Conservation (phyloP, 2,113 vertebrate genomes). For the Coturnix japonica region DNA sequence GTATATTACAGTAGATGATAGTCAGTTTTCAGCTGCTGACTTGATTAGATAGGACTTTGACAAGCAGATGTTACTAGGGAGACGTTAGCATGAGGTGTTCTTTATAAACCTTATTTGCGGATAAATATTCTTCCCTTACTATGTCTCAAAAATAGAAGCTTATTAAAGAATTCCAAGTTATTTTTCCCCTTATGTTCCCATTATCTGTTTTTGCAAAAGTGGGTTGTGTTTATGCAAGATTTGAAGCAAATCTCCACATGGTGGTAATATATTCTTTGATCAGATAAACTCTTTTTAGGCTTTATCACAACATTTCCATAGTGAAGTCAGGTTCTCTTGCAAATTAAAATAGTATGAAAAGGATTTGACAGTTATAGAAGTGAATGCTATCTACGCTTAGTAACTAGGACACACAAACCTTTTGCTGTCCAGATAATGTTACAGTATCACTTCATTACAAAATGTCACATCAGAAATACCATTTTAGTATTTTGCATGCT, state of each 20-base stretch:
- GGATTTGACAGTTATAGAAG: conserved; percentile 2
- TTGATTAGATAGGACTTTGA: conserved; percentile 31
- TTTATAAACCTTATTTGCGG: not conserved
- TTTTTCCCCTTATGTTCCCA: conserved; percentile 14
- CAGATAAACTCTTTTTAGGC: conserved; percentile 66
- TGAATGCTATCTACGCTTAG: not conserved
- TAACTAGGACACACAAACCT: conserved; percentile 21
- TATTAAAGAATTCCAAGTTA: not conserved
- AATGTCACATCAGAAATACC: conserved; percentile 29
- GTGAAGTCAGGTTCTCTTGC: conserved; percentile 40
- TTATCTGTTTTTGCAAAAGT: conserved; percentile 56
- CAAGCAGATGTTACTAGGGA: conserved; percentile 33
- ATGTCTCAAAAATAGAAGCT: conserved; percentile 6
- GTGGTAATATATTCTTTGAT: conserved; percentile 65
- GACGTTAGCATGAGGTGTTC: not conserved
- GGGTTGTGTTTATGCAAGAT: conserved; percentile 57
- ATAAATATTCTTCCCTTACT: not conserved
- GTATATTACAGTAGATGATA: conserved; percentile 18
- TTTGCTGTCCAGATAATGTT: conserved; percentile 36
- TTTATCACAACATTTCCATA: conserved; percentile 65
- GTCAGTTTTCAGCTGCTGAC: conserved; percentile 24
- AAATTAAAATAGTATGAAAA: conserved; percentile 51
- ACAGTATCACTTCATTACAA: conserved; percentile 12
- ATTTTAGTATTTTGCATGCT: conserved; percentile 12
- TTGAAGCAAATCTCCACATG: conserved; percentile 55